phyloP scores from a whole-genome alignment of 2,888 invertebrate genomes.

The Latheticus oryzae region DNA sequence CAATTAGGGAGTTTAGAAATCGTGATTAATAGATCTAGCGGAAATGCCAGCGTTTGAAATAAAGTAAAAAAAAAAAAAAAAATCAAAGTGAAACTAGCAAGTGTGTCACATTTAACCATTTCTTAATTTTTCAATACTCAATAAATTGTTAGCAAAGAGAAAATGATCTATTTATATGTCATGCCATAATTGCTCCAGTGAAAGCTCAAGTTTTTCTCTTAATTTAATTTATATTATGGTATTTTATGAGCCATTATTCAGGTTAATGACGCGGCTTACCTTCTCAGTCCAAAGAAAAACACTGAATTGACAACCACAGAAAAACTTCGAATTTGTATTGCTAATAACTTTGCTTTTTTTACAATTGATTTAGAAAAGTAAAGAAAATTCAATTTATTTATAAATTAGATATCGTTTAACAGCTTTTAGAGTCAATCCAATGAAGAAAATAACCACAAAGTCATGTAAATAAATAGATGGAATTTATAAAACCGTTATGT shows the following conservation, averaged over 20 bases:
- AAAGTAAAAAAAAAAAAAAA: no score
- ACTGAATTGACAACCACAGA: not conserved
- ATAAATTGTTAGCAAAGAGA: not conserved
- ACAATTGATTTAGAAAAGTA: no score
- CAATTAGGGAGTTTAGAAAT: slow-evolving; percentile 22
- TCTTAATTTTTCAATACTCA: slow-evolving; percentile 6
- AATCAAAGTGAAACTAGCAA: no score
- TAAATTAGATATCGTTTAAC: no score
- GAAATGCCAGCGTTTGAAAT: not conserved
- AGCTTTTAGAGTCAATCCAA: no score
- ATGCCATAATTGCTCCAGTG: slow-evolving; percentile 2
- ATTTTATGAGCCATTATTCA: slow-evolving; percentile 19
- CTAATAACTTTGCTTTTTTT: no score
- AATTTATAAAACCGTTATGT: not conserved
- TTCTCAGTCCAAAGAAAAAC: slow-evolving; percentile 3
- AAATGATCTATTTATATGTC: not conserved
- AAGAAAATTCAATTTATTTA: no score
- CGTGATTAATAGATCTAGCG: not conserved
- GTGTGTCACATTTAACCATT: no score
- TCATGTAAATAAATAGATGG: slow-evolving; percentile 3
- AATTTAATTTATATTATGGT: slow-evolving; percentile 16
- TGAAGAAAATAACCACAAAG: no score
- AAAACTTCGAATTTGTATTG: no score
- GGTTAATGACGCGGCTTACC: slow-evolving; percentile 19
- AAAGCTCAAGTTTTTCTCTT: slow-evolving; percentile 16